These are phyloP conservation scores for Caenorhabditis sp. DNA, from an alignment of 2,888 invertebrate genomes.

Conservation along the genomic window DNA sequence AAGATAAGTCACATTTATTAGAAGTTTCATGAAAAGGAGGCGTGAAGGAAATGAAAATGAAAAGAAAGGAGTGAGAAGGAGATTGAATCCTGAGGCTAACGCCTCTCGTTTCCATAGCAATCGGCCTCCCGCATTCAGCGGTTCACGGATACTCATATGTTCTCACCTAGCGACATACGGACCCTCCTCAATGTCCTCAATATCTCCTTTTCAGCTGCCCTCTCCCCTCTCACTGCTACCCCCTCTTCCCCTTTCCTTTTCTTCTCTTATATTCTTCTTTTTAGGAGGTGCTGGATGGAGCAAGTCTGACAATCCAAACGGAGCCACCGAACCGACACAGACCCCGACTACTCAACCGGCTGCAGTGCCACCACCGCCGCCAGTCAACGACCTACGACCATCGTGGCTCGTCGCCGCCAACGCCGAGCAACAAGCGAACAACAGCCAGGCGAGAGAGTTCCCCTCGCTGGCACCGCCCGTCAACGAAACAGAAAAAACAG, in stretches of 20 bases:
- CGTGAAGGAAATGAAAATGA: background rate
- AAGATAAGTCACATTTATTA: background rate
- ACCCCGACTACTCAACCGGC: constrained; percentile 33
- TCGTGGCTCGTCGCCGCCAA: constrained; percentile 67
- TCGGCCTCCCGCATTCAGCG: background rate
- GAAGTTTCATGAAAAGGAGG: background rate
- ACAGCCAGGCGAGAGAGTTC: constrained; percentile 89
- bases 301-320: constrained; percentile 76
- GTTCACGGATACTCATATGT: constrained; percentile 16
- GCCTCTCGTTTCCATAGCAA: background rate
- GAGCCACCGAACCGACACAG: constrained; percentile 28
- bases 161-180: constrained; percentile 9
- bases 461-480: constrained; percentile 87
- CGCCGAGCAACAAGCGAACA: constrained; percentile 62
- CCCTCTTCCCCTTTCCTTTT: background rate
- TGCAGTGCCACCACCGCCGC: constrained; percentile 57
- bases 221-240: background rate
- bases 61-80: background rate
- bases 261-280: constrained; percentile 2
- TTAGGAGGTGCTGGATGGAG: constrained; percentile 88
- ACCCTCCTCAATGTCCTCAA: background rate
- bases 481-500: constrained; percentile 49
- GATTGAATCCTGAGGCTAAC: background rate
- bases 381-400: constrained; percentile 56
- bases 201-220: constrained; percentile 13